These are phyloP conservation scores for Trachymyrmex cornetzi DNA, from an alignment of 1,140 invertebrate species.

Conservation along the genomic window DNA sequence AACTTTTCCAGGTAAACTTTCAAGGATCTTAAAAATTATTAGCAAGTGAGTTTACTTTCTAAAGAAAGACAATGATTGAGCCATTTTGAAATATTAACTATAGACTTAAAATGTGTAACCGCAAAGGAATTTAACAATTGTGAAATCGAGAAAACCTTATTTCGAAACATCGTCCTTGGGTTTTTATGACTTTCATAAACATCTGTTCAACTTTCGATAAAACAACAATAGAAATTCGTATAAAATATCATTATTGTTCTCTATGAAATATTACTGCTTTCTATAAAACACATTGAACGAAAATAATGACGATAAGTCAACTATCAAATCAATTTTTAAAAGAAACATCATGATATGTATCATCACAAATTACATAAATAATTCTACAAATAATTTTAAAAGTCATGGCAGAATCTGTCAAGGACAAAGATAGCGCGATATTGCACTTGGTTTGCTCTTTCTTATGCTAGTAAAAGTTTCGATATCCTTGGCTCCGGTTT, in stretches of 20 bases:
- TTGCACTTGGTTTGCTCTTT: constrained; percentile 58
- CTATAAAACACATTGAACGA: not conserved
- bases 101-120: constrained; percentile 36
- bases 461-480: constrained; percentile 60
- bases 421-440: constrained; percentile 44
- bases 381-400: constrained; percentile 54
- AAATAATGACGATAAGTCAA: not conserved
- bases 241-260: constrained; percentile 17
- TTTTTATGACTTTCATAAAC: constrained; percentile 76
- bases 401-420: constrained; percentile 40
- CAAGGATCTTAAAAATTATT: not conserved
- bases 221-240: constrained; percentile 53
- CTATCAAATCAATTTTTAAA: not conserved
- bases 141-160: constrained; percentile 61
- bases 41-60: not conserved
- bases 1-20: not conserved
- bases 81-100: not conserved
- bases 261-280: not conserved
- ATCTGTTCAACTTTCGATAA: constrained; percentile 66
- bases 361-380: not conserved
- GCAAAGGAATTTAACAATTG: constrained; percentile 4
- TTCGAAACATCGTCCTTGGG: constrained; percentile 67
- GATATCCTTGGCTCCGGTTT: constrained; percentile 72
- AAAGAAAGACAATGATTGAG: not conserved
- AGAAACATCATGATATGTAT: not conserved